A percentile compares a stretch with the other conserved stretches of the same genome.
Conservation (phyloP, 1,140 invertebrate genomes). For the Apis florea region DNA sequence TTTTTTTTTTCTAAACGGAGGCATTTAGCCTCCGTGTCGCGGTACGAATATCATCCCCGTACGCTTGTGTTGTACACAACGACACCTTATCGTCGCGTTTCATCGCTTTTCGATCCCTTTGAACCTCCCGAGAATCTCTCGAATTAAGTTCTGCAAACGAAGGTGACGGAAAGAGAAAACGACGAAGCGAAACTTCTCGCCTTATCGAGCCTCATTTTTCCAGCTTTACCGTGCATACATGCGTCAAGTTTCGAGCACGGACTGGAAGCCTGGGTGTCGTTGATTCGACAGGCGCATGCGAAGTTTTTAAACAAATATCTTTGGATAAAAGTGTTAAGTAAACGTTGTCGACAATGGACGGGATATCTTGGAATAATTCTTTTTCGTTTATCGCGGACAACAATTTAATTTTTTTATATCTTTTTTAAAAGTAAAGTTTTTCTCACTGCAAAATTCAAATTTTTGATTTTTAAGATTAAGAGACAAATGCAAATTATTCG, state of each 20-base stretch:
- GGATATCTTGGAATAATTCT: too few relatives aligned
- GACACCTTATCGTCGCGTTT: background rate
- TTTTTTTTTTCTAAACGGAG: background rate
- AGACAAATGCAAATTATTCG: too few relatives aligned
- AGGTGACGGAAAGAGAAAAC: background rate
- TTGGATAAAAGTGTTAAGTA: too few relatives aligned
- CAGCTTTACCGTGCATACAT: background rate
- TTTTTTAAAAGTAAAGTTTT: too few relatives aligned
- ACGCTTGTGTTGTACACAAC: background rate
- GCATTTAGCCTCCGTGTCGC: background rate
- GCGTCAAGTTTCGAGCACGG: background rate
- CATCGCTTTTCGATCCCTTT: background rate
- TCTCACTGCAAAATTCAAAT: too few relatives aligned
- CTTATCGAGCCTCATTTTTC: constrained; percentile 23
- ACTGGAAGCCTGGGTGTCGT: background rate
- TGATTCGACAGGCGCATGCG: too few relatives aligned
- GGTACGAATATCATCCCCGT: background rate
- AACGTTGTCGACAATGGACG: too few relatives aligned
- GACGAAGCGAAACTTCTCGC: background rate
- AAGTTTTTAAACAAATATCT: too few relatives aligned
- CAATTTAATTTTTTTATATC: too few relatives aligned
- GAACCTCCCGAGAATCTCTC: background rate
- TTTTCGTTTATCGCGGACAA: too few relatives aligned
- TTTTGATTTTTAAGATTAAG: too few relatives aligned
- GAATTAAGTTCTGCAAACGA: background rate